phyloP scores from a whole-genome alignment of 1,140 invertebrate genomes.

The Centruroides sculpturatus region DNA sequence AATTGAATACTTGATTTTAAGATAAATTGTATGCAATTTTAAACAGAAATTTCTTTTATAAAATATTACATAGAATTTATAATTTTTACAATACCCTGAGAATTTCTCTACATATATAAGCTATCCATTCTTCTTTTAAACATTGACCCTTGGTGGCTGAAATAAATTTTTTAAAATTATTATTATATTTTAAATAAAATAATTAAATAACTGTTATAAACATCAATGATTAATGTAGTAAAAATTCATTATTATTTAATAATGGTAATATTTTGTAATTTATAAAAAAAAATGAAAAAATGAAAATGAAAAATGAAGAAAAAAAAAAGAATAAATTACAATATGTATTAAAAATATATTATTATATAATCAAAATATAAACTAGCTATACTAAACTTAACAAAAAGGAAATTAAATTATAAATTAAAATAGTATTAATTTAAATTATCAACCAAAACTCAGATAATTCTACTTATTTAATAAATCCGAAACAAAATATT shows the following conservation, averaged over 20 bases:
- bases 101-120: slow-evolving; percentile 97
- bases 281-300: too few species aligned
- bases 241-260: not conserved
- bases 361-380: too few species aligned
- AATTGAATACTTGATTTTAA: not conserved
- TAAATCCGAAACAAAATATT: too few species aligned
- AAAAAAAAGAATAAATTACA: too few species aligned
- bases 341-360: too few species aligned
- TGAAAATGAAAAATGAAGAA: too few species aligned
- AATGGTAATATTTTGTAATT: not conserved
- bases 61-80: slow-evolving; percentile 8
- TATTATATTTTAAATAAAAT: not conserved
- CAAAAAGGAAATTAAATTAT: too few species aligned
- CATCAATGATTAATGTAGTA: too few species aligned
- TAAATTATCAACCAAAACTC: too few species aligned
- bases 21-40: not conserved
- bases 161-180: slow-evolving; percentile 12
- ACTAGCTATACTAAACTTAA: too few species aligned
- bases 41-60: slow-evolving; percentile 5
- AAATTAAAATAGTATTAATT: too few species aligned
- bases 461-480: too few species aligned
- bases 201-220: not conserved
- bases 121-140: slow-evolving; percentile 99
- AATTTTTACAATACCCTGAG: slow-evolving; percentile 34
- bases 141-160: slow-evolving; percentile 85